These are phyloP conservation scores for Nyctalus aviator DNA, from an alignment of 2,797 vertebrate species.

Conservation along the genomic window DNA sequence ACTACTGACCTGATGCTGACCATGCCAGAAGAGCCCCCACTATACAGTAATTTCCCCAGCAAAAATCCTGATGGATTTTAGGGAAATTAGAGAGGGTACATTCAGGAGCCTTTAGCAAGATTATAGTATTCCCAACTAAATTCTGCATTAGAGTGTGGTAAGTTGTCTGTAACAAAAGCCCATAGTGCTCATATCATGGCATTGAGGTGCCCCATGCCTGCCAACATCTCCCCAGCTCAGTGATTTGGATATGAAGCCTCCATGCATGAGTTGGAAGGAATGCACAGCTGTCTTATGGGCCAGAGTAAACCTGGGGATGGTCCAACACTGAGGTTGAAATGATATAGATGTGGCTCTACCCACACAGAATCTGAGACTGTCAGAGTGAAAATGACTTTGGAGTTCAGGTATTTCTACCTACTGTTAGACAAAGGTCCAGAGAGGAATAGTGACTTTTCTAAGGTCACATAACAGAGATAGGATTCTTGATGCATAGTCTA, in stretches of 20 bases:
- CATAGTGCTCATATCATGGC: accelerated
- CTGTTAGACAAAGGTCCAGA: background rate
- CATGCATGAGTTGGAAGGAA: background rate
- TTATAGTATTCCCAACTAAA: background rate
- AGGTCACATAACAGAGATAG: background rate
- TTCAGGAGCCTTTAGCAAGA: background rate
- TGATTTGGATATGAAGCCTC: background rate
- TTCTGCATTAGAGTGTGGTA: background rate
- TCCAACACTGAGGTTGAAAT: background rate
- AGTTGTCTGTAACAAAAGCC: background rate
- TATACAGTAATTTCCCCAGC: background rate
- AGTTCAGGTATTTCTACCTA: background rate
- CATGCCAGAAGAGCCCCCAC: background rate
- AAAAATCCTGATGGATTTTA: background rate
- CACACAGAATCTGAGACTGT: background rate
- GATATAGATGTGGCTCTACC: background rate
- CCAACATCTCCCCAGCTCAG: background rate
- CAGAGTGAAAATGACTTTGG: background rate
- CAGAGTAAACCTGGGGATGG: background rate
- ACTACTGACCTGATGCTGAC: background rate
- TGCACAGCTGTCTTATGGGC: background rate
- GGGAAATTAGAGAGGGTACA: background rate
- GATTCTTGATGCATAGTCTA: background rate
- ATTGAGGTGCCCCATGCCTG: background rate
- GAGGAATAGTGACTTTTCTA: background rate